Evolutionary conservation across 2,797 vertebrate species (phyloP).

Genomic region (Crocidura indochinensis): DNA sequence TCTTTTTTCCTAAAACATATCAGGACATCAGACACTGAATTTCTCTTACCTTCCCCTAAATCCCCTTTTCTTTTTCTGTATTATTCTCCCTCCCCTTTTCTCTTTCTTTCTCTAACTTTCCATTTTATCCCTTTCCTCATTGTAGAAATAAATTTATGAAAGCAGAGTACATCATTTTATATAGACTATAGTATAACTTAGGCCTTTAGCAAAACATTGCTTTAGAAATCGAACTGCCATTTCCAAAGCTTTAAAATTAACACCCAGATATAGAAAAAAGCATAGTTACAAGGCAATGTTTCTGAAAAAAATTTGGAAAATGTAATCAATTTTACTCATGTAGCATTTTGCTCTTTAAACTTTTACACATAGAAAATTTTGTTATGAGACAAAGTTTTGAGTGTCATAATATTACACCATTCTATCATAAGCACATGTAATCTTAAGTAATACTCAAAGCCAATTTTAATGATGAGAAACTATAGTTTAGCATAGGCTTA

Average conservation of each 20-base stretch:
- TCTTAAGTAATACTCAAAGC: slow-evolving; percentile 18
- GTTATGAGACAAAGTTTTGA: not conserved
- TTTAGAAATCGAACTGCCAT: slow-evolving; percentile 74
- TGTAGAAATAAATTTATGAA: slow-evolving; percentile 67
- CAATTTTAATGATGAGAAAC: slow-evolving; percentile 24
- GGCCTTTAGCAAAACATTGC: slow-evolving; percentile 48
- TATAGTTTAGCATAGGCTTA: slow-evolving; percentile 32
- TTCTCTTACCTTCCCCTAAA: not conserved
- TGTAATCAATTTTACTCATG: not conserved
- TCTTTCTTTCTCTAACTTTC: not conserved
- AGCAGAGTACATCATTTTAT: slow-evolving; percentile 36
- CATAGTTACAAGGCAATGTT: slow-evolving; percentile 67
- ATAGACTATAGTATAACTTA: slow-evolving; percentile 44
- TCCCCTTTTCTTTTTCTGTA: not conserved
- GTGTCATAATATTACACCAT: not conserved
- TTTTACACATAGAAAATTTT: slow-evolving; percentile 20
- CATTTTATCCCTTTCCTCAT: not conserved
- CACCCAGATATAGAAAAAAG: slow-evolving; percentile 77
- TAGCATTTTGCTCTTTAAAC: no score
- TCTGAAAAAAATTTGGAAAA: not conserved
- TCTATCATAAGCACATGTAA: not conserved
- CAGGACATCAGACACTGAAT: not conserved
- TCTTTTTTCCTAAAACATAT: not conserved
- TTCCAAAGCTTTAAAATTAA: slow-evolving; percentile 77
- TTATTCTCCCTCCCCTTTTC: no score